Conservation (phyloP, 2,797 vertebrate species). For the Periparus ater region DNA sequence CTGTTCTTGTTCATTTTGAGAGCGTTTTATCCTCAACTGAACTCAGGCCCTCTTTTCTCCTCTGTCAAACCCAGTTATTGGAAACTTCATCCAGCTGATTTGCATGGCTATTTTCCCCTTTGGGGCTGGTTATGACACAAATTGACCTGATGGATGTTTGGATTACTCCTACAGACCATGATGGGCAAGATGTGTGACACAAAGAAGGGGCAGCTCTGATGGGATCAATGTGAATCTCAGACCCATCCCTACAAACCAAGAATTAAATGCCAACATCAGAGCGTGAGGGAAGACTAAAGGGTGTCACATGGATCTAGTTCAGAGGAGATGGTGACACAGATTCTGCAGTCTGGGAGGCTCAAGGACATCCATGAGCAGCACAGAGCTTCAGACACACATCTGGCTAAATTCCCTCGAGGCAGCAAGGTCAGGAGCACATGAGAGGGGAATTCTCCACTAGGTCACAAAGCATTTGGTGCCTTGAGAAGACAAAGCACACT, state of each 20-base stretch:
- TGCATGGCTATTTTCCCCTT: not conserved
- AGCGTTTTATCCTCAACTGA: conserved; percentile 13
- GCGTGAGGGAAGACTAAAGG: not conserved
- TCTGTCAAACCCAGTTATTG: conserved; percentile 45
- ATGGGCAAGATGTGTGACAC: not conserved
- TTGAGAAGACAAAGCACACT: not conserved
- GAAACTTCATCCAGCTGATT: conserved; percentile 4
- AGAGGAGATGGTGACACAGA: not conserved
- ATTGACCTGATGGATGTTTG: conserved; percentile 32
- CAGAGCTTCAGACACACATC: not conserved
- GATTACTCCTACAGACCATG: not conserved
- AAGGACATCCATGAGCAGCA: not conserved
- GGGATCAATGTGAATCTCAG: not conserved
- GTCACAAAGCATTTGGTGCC: not conserved
- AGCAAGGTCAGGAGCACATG: not conserved
- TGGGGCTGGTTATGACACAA: conserved; percentile 15
- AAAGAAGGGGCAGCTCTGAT: not conserved
- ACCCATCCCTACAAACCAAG: not conserved
- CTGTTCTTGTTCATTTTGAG: not conserved
- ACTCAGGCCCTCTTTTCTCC: not conserved
- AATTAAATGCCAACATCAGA: not conserved
- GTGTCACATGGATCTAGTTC: not conserved
- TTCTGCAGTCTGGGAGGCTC: not conserved
- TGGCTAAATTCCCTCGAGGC: not conserved
- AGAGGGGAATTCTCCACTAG: not conserved